Conservation (phyloP, 2,797 vertebrate species). For the Danionella dracula region DNA sequence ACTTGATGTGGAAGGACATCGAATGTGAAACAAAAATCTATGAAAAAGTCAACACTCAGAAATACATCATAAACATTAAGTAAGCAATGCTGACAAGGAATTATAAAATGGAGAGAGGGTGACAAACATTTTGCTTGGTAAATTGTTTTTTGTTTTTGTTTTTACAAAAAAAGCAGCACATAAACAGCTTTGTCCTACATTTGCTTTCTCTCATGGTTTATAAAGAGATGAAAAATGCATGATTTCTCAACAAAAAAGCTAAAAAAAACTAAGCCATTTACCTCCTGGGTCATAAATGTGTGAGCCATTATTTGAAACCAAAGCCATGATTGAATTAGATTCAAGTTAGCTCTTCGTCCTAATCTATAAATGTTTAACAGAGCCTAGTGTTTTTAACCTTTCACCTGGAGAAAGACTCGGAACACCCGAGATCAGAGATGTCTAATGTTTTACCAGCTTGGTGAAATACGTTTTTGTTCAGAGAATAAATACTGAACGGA, state of each 20-base stretch:
- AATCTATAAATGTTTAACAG: slow-evolving; percentile 46
- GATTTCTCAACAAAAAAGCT: not conserved
- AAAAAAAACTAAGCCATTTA: not conserved
- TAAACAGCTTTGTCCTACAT: too few species aligned
- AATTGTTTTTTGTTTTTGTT: too few species aligned
- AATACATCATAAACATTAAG: too few species aligned
- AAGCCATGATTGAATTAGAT: slow-evolving; percentile 21
- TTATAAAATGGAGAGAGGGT: too few species aligned
- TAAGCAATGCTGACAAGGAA: too few species aligned
- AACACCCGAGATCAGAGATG: slow-evolving; percentile 3
- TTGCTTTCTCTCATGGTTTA: too few species aligned
- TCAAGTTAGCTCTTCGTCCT: not conserved
- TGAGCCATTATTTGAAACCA: slow-evolving; percentile 15
- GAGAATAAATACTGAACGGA: slow-evolving; percentile 4
- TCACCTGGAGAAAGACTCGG: slow-evolving; percentile 24
- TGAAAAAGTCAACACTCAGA: too few species aligned
- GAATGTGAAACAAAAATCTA: too few species aligned
- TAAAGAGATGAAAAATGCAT: too few species aligned
- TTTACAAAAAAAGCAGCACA: too few species aligned
- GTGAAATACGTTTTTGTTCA: not conserved
- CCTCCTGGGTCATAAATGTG: not conserved
- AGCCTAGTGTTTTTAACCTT: slow-evolving; percentile 25
- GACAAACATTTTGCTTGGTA: too few species aligned
- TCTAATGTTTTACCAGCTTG: slow-evolving; percentile 19
- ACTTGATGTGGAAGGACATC: too few species aligned